These are phyloP conservation scores for Cetoscarus ocellatus DNA, from an alignment of 2,797 vertebrate species.

Conservation along the genomic window DNA sequence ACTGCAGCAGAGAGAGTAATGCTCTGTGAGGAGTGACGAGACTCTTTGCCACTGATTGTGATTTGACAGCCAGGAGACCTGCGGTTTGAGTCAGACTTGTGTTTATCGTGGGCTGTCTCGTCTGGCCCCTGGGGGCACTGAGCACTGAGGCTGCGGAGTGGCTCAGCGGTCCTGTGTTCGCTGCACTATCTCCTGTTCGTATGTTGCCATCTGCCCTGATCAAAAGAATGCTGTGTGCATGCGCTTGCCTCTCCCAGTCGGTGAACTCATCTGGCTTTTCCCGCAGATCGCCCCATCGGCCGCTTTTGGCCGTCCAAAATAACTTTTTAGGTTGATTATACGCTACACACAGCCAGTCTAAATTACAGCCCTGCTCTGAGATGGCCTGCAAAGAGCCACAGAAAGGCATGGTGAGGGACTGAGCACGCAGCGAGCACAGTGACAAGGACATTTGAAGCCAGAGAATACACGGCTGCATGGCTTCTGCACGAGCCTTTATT, in stretches of 20 bases:
- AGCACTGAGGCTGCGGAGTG: slow-evolving; percentile 30
- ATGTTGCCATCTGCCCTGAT: slow-evolving; percentile 75
- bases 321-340: slow-evolving; percentile 85
- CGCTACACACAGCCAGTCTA: slow-evolving; percentile 79
- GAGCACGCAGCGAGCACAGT: slow-evolving; percentile 45
- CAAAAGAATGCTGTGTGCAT: slow-evolving; percentile 64
- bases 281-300: slow-evolving; percentile 72
- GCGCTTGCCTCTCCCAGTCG: slow-evolving; percentile 64
- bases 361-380: slow-evolving; percentile 84
- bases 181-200: slow-evolving; percentile 46
- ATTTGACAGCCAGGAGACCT: slow-evolving; percentile 65
- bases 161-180: slow-evolving; percentile 34
- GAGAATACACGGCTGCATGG: slow-evolving; percentile 52
- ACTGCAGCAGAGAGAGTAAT: slow-evolving; percentile 16
- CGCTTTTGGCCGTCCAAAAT: slow-evolving; percentile 80
- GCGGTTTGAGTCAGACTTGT: slow-evolving; percentile 61
- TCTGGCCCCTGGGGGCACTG: slow-evolving; percentile 55
- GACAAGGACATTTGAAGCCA: slow-evolving; percentile 42
- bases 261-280: slow-evolving; percentile 79
- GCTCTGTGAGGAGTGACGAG: slow-evolving; percentile 49
- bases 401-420: slow-evolving; percentile 45
- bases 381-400: slow-evolving; percentile 65
- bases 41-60: slow-evolving; percentile 53
- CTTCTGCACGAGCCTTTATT: slow-evolving; percentile 20
- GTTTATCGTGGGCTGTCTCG: slow-evolving; percentile 55